These are phyloP conservation scores for Sebastes reedi DNA, from an alignment of 2,797 vertebrate species.

Conservation along the genomic window DNA sequence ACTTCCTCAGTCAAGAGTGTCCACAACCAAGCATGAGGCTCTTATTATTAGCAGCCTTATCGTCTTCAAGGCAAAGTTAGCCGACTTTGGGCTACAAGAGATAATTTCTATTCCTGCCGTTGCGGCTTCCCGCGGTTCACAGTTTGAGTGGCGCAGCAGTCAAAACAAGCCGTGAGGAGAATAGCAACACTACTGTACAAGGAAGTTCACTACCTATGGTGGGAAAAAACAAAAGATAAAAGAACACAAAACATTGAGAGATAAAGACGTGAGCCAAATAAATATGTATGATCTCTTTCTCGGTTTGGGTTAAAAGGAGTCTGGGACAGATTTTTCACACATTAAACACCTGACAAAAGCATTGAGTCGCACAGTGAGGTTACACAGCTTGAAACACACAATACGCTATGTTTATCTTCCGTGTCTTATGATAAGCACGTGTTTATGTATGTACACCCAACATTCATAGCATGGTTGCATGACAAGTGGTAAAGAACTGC, in stretches of 20 bases:
- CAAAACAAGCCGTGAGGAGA: slow-evolving; percentile 33
- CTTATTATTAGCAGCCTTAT: slow-evolving; percentile 81
- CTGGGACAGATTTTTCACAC: slow-evolving; percentile 12
- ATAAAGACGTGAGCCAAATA: slow-evolving; percentile 31
- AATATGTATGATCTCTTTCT: slow-evolving; percentile 37
- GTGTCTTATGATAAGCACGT: not conserved
- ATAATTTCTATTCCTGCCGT: slow-evolving; percentile 62
- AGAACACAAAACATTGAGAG: slow-evolving; percentile 21
- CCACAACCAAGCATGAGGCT: slow-evolving; percentile 61
- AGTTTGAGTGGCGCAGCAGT: slow-evolving; percentile 15
- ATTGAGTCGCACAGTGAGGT: not conserved
- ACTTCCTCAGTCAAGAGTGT: slow-evolving; percentile 78
- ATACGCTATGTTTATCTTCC: slow-evolving; percentile 1
- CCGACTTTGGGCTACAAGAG: slow-evolving; percentile 49
- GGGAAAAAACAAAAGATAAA: slow-evolving; percentile 12
- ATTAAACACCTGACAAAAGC: slow-evolving; percentile 30
- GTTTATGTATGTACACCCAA: not conserved
- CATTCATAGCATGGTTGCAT: not conserved
- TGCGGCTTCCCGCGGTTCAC: slow-evolving; percentile 29
- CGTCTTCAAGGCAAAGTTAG: slow-evolving; percentile 72
- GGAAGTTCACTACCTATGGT: not conserved
- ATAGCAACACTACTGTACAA: slow-evolving; percentile 16
- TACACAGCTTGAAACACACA: not conserved
- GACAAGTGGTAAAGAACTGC: not conserved
- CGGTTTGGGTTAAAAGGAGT: slow-evolving; percentile 18